A percentile compares a stretch with the other conserved stretches of the same genome.
Conservation (phyloP, 2,797 vertebrate species). For the Phrynocephalus forsythii region DNA sequence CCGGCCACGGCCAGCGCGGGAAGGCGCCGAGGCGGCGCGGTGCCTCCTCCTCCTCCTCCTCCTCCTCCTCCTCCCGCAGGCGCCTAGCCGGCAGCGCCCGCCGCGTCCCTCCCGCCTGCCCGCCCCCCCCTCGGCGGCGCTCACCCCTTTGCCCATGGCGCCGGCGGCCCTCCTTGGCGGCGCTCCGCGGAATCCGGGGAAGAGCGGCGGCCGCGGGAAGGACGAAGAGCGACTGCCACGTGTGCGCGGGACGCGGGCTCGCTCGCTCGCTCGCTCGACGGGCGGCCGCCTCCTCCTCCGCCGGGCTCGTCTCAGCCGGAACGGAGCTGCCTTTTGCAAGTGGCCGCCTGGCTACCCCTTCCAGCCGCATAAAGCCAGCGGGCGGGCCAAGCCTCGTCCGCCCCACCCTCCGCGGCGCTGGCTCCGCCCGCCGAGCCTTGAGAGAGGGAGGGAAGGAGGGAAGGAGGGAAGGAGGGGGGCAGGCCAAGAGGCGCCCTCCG, state of each 20-base stretch:
- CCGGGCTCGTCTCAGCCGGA: not conserved
- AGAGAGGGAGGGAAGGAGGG: not conserved
- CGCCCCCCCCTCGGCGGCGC: no score
- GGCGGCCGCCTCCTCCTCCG: no score
- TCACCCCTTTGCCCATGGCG: conserved; percentile 37
- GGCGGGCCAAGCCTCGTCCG: not conserved
- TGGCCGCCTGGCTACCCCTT: not conserved
- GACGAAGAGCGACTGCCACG: not conserved
- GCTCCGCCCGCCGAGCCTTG: not conserved
- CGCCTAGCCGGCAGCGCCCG: no score
- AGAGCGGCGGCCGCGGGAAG: not conserved
- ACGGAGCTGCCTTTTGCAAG: not conserved
- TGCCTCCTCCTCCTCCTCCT: accelerated
- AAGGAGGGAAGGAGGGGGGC: not conserved
- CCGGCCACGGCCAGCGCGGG: not conserved
- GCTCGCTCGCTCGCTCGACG: no score
- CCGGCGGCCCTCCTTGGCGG: not conserved
- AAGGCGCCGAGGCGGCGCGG: not conserved
- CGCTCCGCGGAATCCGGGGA: not conserved
- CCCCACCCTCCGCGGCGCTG: not conserved
- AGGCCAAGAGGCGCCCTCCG: not conserved
- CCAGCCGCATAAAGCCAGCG: not conserved
- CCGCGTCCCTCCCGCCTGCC: no score
- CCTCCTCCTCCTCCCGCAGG: not conserved
- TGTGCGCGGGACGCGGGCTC: not conserved